Base-by-base conservation (phyloP, 2,888 invertebrate genomes). In the Meiosimyza platycephala region DNA sequence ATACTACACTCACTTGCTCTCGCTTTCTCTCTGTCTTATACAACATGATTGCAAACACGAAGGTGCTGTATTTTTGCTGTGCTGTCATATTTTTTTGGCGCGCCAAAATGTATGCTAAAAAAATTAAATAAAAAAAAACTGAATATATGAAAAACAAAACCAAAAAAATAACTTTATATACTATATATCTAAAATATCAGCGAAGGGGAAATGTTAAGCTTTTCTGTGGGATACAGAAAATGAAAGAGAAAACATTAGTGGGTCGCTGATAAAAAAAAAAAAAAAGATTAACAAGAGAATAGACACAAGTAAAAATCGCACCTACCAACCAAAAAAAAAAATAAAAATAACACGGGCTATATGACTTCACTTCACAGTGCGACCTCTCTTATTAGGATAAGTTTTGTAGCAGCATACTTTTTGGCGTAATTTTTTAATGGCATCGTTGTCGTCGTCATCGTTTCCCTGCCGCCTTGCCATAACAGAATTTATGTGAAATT, bases 381-480 rank as follows among this genome's bases (percentile, higher is more conserved):
- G 55, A 55, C 48, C 47, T 64, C 57, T 54, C 16, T 57, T 18
- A 48, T 51, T 6, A 57, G 33, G 40, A 40, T 9, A 40, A 40
- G 40, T 22, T 13, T 47, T 66, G 55, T 68, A 50, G 28, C 16
- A 59, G 68, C 68, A 68, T 68, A 50, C 28, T 68, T 68, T 68
- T 59, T 68, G 59, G 59, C 47, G 40, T 68, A 48, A 68, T 59
- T 68, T 64, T 68, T 68, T 57, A 68, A 59, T 68, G 59, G 59
- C 50, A 13, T 4, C 48, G 52, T 18, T 18, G 3, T 18, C 12
- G 60, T 60, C 40, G 16, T 57, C 13, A 18, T n/a, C 22, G 22
- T 40, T 40, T 40, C 40, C 4, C 40, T 40, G 1, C 40, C 4
- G 12, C 40, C 3, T 55, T 47, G 12, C 48, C 15, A 15, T 67